phyloP scores from a whole-genome alignment of 2,113 vertebrate genomes.

The Bufo gargarizans region DNA sequence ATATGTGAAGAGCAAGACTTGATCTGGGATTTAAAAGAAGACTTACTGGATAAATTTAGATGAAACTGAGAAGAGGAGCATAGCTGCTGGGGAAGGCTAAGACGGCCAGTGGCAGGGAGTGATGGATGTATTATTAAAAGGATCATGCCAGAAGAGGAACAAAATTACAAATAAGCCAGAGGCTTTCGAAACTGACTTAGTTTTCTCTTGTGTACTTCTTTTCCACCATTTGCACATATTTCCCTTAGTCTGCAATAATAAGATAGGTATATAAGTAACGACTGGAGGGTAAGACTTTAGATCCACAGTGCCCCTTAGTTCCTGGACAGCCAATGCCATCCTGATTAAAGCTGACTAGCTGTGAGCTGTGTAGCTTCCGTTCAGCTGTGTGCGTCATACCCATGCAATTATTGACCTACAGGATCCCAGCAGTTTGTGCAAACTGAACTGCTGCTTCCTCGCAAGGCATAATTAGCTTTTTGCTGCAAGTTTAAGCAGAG shows the following conservation, averaged over 20 bases:
- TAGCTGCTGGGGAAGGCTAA: conserved; percentile 35
- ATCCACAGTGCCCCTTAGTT: conserved; percentile 44
- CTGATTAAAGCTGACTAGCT: conserved; percentile 47
- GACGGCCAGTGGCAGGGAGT: conserved; percentile 38
- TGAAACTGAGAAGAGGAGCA: conserved; percentile 44
- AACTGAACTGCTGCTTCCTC: conserved; percentile 48
- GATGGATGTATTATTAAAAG: conserved; percentile 55
- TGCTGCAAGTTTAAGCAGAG: conserved; percentile 40
- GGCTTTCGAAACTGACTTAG: conserved; percentile 44
- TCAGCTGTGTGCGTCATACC: conserved; percentile 52
- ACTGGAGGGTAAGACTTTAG: conserved; percentile 52
- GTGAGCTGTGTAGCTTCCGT: conserved; percentile 3
- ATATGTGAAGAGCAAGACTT: conserved; percentile 43
- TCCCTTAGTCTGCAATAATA: conserved; percentile 51
- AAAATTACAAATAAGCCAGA: conserved; percentile 51
- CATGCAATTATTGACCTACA: conserved; percentile 53
- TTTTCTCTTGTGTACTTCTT: conserved; percentile 31
- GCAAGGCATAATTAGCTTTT: conserved; percentile 58
- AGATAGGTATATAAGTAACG: conserved; percentile 44
- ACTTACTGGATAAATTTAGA: conserved; percentile 53
- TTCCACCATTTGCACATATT: conserved; percentile 39
- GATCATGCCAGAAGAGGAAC: conserved; percentile 42
- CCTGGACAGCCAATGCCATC: conserved; percentile 45
- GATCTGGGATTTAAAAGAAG: conserved; percentile 41
- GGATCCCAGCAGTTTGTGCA: conserved; percentile 41